Evolutionary conservation across 2,888 invertebrate species (phyloP).

Genomic region (Andrena hattorfiana): DNA sequence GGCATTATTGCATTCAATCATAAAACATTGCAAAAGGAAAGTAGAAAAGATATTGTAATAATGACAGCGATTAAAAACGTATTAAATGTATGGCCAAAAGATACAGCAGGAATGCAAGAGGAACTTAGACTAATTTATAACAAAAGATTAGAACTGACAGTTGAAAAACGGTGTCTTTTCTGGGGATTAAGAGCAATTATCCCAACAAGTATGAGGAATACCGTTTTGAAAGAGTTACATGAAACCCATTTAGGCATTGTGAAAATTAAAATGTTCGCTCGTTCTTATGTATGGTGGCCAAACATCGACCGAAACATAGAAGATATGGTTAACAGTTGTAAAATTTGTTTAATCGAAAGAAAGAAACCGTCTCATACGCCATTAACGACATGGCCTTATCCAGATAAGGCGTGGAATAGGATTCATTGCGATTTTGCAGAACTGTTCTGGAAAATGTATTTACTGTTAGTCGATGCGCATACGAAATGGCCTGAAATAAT

Average conservation of each 20-base stretch:
- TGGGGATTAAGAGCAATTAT: slow-evolving; percentile 14
- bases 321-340: not conserved
- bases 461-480: not conserved
- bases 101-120: too few species aligned
- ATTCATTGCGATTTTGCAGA: not conserved
- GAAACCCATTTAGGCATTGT: not conserved
- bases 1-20: too few species aligned
- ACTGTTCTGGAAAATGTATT: not conserved
- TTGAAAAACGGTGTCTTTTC: slow-evolving; percentile 12
- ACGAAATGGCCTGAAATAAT: too few species aligned
- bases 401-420: not conserved
- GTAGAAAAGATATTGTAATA: too few species aligned
- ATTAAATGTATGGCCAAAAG: too few species aligned
- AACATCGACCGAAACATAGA: not conserved
- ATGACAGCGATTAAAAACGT: too few species aligned
- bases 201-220: slow-evolving; percentile 35
- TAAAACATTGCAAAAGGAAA: too few species aligned
- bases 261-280: not conserved
- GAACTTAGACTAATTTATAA: not conserved
- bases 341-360: not conserved
- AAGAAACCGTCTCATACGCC: not conserved
- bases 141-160: slow-evolving; percentile 20
- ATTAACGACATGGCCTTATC: not conserved
- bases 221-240: not conserved
- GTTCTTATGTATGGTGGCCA: not conserved